Base-by-base conservation (phyloP, 1,140 invertebrate genomes). In the Lepidurus couesii region DNA sequence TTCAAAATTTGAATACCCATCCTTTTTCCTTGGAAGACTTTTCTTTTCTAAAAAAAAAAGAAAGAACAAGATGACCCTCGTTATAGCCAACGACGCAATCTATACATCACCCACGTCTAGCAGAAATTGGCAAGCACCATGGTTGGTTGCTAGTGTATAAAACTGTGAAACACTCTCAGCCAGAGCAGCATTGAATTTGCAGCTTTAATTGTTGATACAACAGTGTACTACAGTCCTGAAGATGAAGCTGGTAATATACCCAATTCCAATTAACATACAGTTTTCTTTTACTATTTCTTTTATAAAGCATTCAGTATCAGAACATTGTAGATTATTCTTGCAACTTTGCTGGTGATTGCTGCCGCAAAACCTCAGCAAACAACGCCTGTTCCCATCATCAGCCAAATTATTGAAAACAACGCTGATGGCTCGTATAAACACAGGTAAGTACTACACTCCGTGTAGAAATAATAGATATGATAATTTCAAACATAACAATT, bases 381-480 rank as follows among this genome's bases (percentile, higher is more conserved):
- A 24, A 87, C 88, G 75, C 87, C 87, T 1, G 88, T 90, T 81
- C 87, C 88, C 75, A 91, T 91, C 79, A 84, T 91, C n/a, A 89
- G 88, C 80, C 89, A 90, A 82, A 88, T 89, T 77, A 90, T 89
- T 77, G 89, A 90, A 80, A 87, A 89, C 76, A 88, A 89, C 81
- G 86, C 88, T 4, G 90, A 90, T 84, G 90, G 90, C 75, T 87
- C 88, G 44, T 91, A 90, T 80, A 85, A 88, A 83, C 90, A 89
- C 85, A 89, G 86, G 89, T 89, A 83, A 84, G 80, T 44, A n/a
- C 10, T 21, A 21, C 8, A 8, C 8, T 11, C 16, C 16, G 13
- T 45, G 13, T 24, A 45, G 24, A 7, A 45, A 73, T 73, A 73
- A 4, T 24, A 73, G n/a, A n/a, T 34, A 16, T 16, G 7, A 21